These are phyloP conservation scores for Pseudochirops cupreus DNA, from an alignment of 2,797 vertebrate species.

Conservation along the genomic window DNA sequence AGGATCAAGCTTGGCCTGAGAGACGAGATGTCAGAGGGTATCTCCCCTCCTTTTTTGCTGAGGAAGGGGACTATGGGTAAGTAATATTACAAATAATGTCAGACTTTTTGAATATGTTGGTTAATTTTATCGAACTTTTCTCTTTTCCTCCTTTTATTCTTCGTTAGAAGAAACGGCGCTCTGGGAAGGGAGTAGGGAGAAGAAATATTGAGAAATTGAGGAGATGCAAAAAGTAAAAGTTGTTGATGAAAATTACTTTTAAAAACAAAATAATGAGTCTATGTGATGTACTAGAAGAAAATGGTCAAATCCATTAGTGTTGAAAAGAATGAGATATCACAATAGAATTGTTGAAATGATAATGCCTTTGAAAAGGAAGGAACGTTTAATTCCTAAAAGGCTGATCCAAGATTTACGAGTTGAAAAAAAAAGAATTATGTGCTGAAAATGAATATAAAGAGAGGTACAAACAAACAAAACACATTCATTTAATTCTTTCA, in stretches of 20 bases:
- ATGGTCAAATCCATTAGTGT: constrained; percentile 28
- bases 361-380: constrained; percentile 22
- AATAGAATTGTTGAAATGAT: constrained; percentile 16
- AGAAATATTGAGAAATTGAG: not conserved
- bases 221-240: not conserved
- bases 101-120: not conserved
- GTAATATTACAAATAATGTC: not conserved
- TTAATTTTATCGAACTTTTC: not conserved
- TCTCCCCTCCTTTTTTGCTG: not conserved
- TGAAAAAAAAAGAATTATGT: constrained; percentile 1
- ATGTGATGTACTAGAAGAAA: constrained; percentile 15
- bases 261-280: constrained; percentile 15
- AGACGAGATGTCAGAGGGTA: not conserved
- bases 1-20: not conserved
- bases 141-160: not conserved
- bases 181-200: not conserved
- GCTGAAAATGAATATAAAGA: constrained; percentile 10
- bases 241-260: not conserved
- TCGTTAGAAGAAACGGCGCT: not conserved
- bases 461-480: constrained; percentile 1
- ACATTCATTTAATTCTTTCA: constrained; percentile 11
- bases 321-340: constrained; percentile 22
- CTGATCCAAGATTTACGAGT: constrained; percentile 25
- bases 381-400: constrained; percentile 28
- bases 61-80: not conserved